Conservation (phyloP, 2,113 vertebrate genomes). For the Fregata magnificens region DNA sequence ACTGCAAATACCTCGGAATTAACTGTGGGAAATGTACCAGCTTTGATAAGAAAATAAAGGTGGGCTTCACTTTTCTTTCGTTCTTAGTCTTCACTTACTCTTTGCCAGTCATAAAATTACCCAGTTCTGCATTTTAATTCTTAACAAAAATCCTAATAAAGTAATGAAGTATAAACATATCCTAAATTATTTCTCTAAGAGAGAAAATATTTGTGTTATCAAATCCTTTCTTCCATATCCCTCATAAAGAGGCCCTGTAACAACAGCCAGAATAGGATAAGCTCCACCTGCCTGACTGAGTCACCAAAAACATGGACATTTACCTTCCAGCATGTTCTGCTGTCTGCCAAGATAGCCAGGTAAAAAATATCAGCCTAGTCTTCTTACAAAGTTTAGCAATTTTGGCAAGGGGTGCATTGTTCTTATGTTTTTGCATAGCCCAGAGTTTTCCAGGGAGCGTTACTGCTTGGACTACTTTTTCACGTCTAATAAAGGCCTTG, state of each 20-base stretch:
- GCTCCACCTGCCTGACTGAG: not conserved
- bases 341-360: not conserved
- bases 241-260: not conserved
- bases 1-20: not conserved
- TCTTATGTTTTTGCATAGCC: not conserved
- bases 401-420: not conserved
- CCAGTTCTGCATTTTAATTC: not conserved
- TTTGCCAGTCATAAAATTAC: not conserved
- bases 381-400: not conserved
- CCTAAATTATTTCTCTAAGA: not conserved
- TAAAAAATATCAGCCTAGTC: not conserved
- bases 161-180: not conserved
- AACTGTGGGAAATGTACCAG: not conserved
- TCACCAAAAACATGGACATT: not conserved
- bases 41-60: not conserved
- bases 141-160: not conserved
- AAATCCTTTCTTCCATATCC: not conserved
- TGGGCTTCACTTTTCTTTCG: not conserved
- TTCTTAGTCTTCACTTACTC: not conserved
- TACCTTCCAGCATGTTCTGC: not conserved
- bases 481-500: not conserved
- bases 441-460: not conserved
- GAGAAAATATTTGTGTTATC: not conserved
- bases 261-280: not conserved
- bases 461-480: not conserved